Conservation (phyloP, 2,113 vertebrate genomes). For the Neodontobutis hainanensis region DNA sequence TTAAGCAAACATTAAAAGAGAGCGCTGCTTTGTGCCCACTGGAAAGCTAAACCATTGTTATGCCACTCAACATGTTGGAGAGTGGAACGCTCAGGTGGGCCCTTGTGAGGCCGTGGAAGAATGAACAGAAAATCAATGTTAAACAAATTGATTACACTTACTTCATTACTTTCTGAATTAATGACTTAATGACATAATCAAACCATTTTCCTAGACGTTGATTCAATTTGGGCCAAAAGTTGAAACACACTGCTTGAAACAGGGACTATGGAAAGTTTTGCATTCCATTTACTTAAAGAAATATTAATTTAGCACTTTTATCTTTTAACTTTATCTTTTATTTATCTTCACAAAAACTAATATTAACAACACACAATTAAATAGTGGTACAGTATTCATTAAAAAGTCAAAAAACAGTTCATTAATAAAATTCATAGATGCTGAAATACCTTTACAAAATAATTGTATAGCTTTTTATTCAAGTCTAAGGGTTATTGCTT, state of each 20-base stretch:
- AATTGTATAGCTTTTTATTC: too few species aligned
- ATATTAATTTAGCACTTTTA: too few species aligned
- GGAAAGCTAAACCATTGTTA: background rate
- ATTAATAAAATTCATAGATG: too few species aligned
- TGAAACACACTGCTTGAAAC: background rate
- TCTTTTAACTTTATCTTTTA: too few species aligned
- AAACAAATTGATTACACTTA: slow-evolving; percentile 31
- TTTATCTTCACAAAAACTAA: too few species aligned
- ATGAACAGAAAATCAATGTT: slow-evolving; percentile 30
- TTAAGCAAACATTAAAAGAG: background rate
- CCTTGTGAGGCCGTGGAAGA: background rate
- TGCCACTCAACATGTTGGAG: background rate
- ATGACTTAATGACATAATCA: slow-evolving; percentile 41
- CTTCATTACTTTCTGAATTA: slow-evolving; percentile 37
- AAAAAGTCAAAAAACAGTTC: too few species aligned
- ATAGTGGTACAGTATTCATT: too few species aligned
- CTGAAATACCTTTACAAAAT: too few species aligned
- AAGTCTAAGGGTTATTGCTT: too few species aligned
- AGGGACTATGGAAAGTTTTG: background rate
- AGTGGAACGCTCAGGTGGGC: slow-evolving; percentile 2
- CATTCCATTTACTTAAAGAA: too few species aligned
- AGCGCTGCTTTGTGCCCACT: background rate
- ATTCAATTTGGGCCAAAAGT: slow-evolving; percentile 12
- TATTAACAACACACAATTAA: too few species aligned
- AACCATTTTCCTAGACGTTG: slow-evolving; percentile 29